Evolutionary conservation across 2,888 invertebrate genomes (phyloP), one percentile per base, ranked within the genome.

Genomic region (Alsophila aescularia): DNA sequence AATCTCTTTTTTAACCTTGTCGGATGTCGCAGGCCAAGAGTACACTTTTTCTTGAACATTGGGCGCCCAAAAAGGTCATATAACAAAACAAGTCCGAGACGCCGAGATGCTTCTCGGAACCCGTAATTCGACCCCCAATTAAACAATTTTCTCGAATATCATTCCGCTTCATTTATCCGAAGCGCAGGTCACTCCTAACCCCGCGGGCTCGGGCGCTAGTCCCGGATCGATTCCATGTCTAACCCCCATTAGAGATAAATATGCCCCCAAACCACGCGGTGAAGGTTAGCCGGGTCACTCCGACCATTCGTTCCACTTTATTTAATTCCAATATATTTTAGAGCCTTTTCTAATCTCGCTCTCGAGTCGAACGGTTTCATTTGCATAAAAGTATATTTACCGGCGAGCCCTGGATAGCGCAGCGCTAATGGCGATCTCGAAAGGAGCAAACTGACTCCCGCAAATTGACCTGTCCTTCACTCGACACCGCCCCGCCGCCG

Each of bases 381-480:
- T 83, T 79, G 76, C 81, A 83, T 81, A 78, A 77, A 80, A 77
- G 74, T 77, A 73, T 76, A 79, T 76, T 76, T 72, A 62, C 73
- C 66, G 57, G 58, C 66, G 69, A 67, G 69, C 62, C 63, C 65
- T 52, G 71, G 70, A 69, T 74, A 75, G 70, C 73, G 65, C 70
- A 75, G 70, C 73, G 65, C 70, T 79, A 81, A 78, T 78, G 70
- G 79, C 76, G 58, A 75, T 73, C 72, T 75, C 63, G 71, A 79
- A 79, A 80, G 72, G 74, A 80, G 80, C 78, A 80, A 83, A 83
- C 83, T 73, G 77, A 78, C 72, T 76, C 80, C 76, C 76, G 90
- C 87, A 91, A 90, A 91, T 90, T 90, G 90, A 91, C 88, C 90
- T 85, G 90, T 90, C 90, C 84, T 84, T 87, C 87, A 82, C 72